A percentile compares a stretch with the other conserved stretches of the same genome.
Evolutionary conservation across 1,140 invertebrate genomes (phyloP).

Genomic region (Zaprionus taronus): DNA sequence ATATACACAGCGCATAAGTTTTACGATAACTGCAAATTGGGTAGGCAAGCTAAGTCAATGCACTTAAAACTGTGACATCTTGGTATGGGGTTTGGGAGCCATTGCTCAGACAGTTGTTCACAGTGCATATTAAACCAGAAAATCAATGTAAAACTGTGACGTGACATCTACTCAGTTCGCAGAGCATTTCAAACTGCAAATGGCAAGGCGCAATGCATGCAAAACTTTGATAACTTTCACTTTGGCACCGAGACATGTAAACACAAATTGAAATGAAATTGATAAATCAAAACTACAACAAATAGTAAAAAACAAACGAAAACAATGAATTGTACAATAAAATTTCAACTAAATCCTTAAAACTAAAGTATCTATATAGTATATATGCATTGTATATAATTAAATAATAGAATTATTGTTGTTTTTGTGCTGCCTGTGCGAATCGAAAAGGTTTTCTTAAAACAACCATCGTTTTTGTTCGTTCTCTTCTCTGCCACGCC

Average conservation of each 20-base stretch:
- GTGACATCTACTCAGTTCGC: neutral
- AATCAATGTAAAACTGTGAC: neutral
- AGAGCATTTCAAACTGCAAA: conserved; percentile 1
- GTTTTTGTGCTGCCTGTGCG: conserved; percentile 42
- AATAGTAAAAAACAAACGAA: conserved; percentile 58
- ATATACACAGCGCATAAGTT: conserved; percentile 47
- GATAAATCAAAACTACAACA: conserved; percentile 11
- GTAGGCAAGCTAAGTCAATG: conserved; percentile 4
- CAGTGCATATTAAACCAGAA: too few relatives aligned
- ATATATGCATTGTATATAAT: conserved; percentile 22
- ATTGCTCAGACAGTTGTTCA: neutral
- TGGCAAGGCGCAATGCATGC: conserved; percentile 36
- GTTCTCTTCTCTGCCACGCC: conserved; percentile 51
- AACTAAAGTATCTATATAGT: conserved; percentile 26
- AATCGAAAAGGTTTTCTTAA: conserved; percentile 44
- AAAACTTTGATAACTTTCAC: conserved; percentile 40
- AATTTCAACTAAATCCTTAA: conserved; percentile 70
- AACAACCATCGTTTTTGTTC: conserved; percentile 42
- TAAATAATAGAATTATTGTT: conserved; percentile 26
- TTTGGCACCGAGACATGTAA: conserved; percentile 36
- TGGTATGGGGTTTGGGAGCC: neutral
- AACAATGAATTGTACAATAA: conserved; percentile 65
- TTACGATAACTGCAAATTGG: conserved; percentile 2
- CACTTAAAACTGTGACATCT: conserved; percentile 13
- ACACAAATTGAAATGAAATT: conserved; percentile 16